A percentile compares a stretch with the other conserved stretches of the same genome.
These are phyloP conservation scores for Patella depressa DNA, from an alignment of 2,888 invertebrate genomes.

Conservation along the genomic window DNA sequence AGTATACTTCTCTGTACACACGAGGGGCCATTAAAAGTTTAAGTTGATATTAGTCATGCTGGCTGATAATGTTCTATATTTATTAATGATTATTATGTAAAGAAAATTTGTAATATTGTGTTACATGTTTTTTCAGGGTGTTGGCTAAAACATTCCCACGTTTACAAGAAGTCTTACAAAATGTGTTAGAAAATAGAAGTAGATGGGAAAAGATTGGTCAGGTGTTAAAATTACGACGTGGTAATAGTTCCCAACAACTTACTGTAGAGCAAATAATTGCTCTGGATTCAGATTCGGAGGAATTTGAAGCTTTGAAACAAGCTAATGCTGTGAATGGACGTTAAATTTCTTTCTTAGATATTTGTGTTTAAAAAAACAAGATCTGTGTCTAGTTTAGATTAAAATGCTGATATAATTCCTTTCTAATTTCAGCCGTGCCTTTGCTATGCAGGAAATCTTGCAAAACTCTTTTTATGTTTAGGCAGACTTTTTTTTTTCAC, in stretches of 20 bases:
- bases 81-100: no score
- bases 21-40: no score
- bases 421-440: neutral
- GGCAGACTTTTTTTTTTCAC: no score
- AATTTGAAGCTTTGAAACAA: neutral
- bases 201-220: constrained; percentile 67
- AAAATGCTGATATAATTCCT: no score
- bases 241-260: constrained; percentile 57
- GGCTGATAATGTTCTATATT: no score
- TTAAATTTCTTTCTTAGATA: neutral
- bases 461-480: neutral
- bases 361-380: no score
- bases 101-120: no score
- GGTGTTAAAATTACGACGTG: constrained; percentile 53
- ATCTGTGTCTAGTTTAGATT: no score
- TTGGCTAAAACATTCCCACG: constrained; percentile 58
- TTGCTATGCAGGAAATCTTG: neutral
- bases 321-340: neutral
- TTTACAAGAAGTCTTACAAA: constrained; percentile 49
- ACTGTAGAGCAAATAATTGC: constrained; percentile 61
- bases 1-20: no score
- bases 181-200: constrained; percentile 62
- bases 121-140: constrained; percentile 46
- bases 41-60: no score
- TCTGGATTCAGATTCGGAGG: constrained; percentile 51